Evolutionary conservation across 2,888 invertebrate species (phyloP), one percentile per base, ranked within the genome.

Genomic region (Cyrtodaria siliqua): DNA sequence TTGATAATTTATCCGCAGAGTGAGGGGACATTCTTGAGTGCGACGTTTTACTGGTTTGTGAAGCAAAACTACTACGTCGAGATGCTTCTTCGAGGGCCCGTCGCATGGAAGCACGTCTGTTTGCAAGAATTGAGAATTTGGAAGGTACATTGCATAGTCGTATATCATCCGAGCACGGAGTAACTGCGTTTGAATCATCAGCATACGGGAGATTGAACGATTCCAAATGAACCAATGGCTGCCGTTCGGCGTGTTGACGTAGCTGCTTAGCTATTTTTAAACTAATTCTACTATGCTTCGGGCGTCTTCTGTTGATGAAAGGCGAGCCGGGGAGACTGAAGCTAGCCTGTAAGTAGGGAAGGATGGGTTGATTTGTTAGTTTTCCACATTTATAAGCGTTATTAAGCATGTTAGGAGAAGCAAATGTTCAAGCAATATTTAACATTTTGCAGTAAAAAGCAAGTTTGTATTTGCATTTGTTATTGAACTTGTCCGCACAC

Each of bases 261-360:
- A 82, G 77, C 64, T 78, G 72, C 52, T 80, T 80, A 26, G 76
- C 77, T 68, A 85, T 77, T 75, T 83, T 85, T 73, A 85, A 79
- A 89, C 97, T 97, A 86, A 97, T 97, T 87, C 97, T 76, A 73
- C 80, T 87, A 69, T 90, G 66, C 97, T 97, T 86, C 96, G 97
- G 74, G 50, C 83, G 77, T 87, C 98, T 96, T 81, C 98, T 96
- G 90, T 96, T 95, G 94, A 97, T 97, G 95, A 98, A 98, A 89
- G 98, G 98, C 88, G 98, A 98, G 90, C 98, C 98, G 91, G 98
- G 98, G 93, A 99, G 96, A 94, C 98, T 98, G 93, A 98, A 95
- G 94, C 98, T 98, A 92, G 97, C 97, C 98, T 98, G 95, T 69
- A 90, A 91, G 64, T 20, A 33, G 4, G 63, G 14, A 53, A 50